These are phyloP conservation scores for Macrocentrus cingulum DNA, from an alignment of 1,140 invertebrate species.

Conservation along the genomic window DNA sequence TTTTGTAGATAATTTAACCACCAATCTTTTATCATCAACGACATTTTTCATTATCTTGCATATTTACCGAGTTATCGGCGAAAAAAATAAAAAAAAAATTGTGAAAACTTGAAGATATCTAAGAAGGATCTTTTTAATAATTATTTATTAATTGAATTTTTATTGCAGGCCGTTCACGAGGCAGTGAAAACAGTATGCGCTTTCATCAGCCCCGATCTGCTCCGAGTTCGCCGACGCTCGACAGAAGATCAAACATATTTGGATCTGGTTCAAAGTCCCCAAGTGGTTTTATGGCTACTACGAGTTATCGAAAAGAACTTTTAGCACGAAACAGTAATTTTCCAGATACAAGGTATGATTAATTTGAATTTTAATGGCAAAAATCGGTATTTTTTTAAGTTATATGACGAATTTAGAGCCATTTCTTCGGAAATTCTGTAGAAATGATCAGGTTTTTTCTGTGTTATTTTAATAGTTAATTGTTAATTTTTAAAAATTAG, in stretches of 20 bases:
- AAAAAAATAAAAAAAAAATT: too few species aligned
- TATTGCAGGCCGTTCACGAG: constrained; percentile 50
- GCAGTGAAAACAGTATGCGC: constrained; percentile 46
- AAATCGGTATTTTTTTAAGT: too few species aligned
- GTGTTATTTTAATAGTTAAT: constrained; percentile 4
- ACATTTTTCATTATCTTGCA: too few species aligned
- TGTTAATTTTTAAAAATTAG: constrained; percentile 31
- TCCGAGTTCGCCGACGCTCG: constrained; percentile 67
- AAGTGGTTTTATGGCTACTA: constrained; percentile 51
- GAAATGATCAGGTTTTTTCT: too few species aligned
- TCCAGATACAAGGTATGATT: constrained; percentile 55
- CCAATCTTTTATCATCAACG: too few species aligned
- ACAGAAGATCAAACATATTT: constrained; percentile 55
- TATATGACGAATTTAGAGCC: too few species aligned
- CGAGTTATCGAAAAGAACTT: constrained; percentile 60
- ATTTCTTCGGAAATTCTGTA: too few species aligned
- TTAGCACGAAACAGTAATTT: constrained; percentile 50
- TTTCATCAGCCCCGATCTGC: constrained; percentile 64
- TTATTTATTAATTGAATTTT: constrained; percentile 11
- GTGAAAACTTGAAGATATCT: too few species aligned
- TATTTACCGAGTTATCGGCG: too few species aligned
- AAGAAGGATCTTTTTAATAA: too few species aligned
- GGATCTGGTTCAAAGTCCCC: constrained; percentile 52
- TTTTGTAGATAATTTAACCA: too few species aligned
- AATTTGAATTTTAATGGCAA: too few species aligned